phyloP scores from a whole-genome alignment of 2,113 vertebrate genomes.

The Clarias batrachus region DNA sequence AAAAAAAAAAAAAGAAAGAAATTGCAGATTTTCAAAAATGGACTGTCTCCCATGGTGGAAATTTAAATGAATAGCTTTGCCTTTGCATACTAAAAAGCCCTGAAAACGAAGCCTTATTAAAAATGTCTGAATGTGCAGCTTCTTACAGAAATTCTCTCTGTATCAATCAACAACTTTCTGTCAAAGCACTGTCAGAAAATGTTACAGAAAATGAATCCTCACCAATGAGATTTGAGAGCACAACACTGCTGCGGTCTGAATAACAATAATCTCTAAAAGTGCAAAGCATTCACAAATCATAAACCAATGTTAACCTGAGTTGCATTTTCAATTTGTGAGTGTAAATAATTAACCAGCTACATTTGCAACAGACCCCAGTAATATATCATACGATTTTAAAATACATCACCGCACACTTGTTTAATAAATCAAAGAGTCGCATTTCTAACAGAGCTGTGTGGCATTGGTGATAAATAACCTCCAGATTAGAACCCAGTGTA shows the following conservation, averaged over 20 bases:
- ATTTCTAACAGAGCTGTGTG: neutral
- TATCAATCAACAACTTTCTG: neutral
- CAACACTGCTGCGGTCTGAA: neutral
- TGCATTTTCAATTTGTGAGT: slow-evolving; percentile 1
- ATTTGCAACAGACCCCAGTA: neutral
- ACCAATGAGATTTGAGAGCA: neutral
- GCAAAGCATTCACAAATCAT: neutral
- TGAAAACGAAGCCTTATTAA: neutral
- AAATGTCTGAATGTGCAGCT: neutral
- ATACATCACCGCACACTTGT: neutral
- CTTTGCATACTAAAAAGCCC: neutral
- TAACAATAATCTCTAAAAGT: neutral
- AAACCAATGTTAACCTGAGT: neutral
- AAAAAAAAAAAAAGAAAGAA: too few relatives aligned
- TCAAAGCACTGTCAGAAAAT: neutral
- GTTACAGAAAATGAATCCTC: neutral
- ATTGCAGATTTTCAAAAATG: too few relatives aligned
- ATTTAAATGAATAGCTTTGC: neutral
- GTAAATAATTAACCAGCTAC: slow-evolving; percentile 17
- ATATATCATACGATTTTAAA: slow-evolving; percentile 9
- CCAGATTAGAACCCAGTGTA: neutral
- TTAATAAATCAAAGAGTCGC: neutral
- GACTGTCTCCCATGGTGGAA: neutral
- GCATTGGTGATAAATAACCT: slow-evolving; percentile 14
- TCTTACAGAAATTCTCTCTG: neutral